Evolutionary conservation across 2,888 invertebrate species (phyloP).

Genomic region (Calameuta filiformis): DNA sequence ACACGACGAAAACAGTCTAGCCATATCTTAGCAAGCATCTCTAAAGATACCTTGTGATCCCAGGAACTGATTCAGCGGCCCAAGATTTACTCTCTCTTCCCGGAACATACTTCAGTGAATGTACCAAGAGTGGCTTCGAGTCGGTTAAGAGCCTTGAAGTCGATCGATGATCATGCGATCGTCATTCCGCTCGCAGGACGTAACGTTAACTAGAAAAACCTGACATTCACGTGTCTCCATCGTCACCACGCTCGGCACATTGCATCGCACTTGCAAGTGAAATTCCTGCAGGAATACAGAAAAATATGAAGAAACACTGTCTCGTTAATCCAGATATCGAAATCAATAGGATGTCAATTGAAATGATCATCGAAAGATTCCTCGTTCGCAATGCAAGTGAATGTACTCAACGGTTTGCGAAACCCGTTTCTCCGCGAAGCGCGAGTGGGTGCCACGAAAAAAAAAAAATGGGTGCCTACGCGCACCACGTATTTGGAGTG

Average conservation of each 20-base stretch:
- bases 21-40: neutral
- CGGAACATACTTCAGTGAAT: neutral
- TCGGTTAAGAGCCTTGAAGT: neutral
- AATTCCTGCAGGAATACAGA: neutral
- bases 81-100: neutral
- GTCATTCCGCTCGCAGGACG: neutral
- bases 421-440: slow-evolving; percentile 10
- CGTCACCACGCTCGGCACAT: neutral
- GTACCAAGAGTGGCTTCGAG: neutral
- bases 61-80: neutral
- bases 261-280: neutral
- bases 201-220: neutral
- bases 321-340: neutral
- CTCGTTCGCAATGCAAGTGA: slow-evolving; percentile 29
- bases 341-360: neutral
- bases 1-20: neutral
- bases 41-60: neutral
- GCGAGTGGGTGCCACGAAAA: slow-evolving; percentile 40
- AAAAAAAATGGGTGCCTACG: slow-evolving; percentile 50
- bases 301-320: neutral
- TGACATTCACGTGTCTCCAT: neutral
- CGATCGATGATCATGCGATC: neutral
- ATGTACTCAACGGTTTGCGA: slow-evolving; percentile 24
- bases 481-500: slow-evolving; percentile 47
- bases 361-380: neutral